Evolutionary conservation across 2,888 invertebrate genomes (phyloP).

Genomic region (Darwinula stevensoni): DNA sequence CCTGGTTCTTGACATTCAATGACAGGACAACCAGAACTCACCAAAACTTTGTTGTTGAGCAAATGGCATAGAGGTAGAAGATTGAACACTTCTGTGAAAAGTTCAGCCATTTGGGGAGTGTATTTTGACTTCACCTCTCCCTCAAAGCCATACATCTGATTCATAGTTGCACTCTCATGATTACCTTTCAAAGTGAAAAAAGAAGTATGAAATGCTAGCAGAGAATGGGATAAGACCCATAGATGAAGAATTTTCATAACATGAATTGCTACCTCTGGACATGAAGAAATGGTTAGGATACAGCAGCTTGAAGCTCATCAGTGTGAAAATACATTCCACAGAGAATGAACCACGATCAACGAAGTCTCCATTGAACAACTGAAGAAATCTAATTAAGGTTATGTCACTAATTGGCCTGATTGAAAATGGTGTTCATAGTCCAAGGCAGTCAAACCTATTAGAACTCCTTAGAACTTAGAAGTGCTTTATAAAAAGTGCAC

Average conservation of each 20-base stretch:
- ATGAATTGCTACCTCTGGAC: conserved; percentile 88
- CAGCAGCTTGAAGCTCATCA: conserved; percentile 84
- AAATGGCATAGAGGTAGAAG: conserved; percentile 87
- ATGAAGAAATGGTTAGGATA: conserved; percentile 90
- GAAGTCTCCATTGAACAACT: conserved; percentile 95
- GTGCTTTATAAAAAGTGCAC: too few relatives aligned
- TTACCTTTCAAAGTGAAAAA: conserved; percentile 98
- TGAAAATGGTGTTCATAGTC: too few relatives aligned
- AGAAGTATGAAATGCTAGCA: conserved; percentile 65
- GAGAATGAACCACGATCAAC: conserved; percentile 98
- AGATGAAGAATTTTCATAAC: too few relatives aligned
- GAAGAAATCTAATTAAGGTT: conserved; percentile 8
- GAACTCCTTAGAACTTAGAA: too few relatives aligned
- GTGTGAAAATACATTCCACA: conserved; percentile 89
- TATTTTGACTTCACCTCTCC: conserved; percentile 95
- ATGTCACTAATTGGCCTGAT: too few relatives aligned
- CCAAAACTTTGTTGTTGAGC: conserved; percentile 51
- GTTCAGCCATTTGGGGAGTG: conserved; percentile 70
- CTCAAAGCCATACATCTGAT: conserved; percentile 97
- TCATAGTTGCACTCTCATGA: conserved; percentile 93
- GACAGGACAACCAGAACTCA: too few relatives aligned
- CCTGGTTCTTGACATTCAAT: conserved; percentile 5
- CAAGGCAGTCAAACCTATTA: too few relatives aligned
- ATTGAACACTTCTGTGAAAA: conserved; percentile 97
- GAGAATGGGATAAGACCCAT: not conserved